phyloP scores from a whole-genome alignment of 2,113 vertebrate genomes.

The Alaudala cheleensis region DNA sequence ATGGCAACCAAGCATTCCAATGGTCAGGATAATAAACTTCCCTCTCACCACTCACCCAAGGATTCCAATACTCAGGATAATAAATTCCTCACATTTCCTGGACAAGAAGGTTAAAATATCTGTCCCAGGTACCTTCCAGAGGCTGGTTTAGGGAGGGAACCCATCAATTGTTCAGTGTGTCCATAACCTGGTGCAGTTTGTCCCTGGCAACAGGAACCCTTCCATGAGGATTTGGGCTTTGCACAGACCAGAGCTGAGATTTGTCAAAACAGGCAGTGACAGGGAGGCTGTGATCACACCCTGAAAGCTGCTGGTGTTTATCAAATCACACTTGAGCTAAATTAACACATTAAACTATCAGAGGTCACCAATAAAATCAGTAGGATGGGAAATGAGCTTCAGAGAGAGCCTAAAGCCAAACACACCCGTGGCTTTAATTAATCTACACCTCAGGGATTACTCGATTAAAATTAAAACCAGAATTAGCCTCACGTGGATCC shows the following conservation, averaged over 20 bases:
- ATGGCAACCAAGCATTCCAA: not conserved
- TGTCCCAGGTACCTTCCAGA: not conserved
- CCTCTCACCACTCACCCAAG: not conserved
- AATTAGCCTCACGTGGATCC: not conserved
- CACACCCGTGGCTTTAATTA: not conserved
- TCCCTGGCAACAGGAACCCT: not conserved
- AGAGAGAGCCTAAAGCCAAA: not conserved
- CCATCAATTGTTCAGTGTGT: rapidly evolving
- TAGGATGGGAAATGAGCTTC: not conserved
- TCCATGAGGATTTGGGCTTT: not conserved
- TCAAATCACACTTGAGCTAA: not conserved
- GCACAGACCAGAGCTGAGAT: not conserved
- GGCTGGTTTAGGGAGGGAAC: not conserved
- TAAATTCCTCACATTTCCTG: not conserved
- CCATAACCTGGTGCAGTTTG: not conserved
- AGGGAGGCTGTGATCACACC: not conserved
- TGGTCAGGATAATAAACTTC: not conserved
- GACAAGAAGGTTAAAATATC: not conserved
- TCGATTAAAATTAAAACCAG: not conserved
- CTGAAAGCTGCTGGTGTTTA: not conserved
- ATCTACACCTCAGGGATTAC: not conserved
- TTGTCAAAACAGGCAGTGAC: not conserved
- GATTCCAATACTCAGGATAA: not conserved
- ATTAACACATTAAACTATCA: not conserved
- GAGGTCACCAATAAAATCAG: not conserved